These are phyloP conservation scores for Actinopyga echinites DNA, from an alignment of 53 echinoderm and acorn worm species.

Conservation along the genomic window DNA sequence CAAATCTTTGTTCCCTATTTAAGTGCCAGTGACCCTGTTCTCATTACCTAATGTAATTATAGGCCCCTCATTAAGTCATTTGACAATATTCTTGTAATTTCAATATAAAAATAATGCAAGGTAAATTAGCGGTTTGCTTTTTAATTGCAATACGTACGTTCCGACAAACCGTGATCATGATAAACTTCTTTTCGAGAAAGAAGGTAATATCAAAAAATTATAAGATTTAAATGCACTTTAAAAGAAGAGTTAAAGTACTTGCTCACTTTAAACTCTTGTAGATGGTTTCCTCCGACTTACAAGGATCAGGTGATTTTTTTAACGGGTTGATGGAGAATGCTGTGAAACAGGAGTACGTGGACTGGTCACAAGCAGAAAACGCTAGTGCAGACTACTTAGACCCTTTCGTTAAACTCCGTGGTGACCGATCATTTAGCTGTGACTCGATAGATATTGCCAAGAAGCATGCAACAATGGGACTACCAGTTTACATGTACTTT, in stretches of 20 bases:
- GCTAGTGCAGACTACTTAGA: constrained; percentile 42
- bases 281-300: neutral
- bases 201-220: neutral
- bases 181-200: too few species aligned
- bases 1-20: too few species aligned
- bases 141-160: too few species aligned
- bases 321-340: neutral
- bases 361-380: constrained; percentile 64
- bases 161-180: too few species aligned
- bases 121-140: too few species aligned
- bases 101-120: too few species aligned
- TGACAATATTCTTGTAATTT: too few species aligned
- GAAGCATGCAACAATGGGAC: constrained; percentile 13
- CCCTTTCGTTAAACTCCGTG: constrained; percentile 18
- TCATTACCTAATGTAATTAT: too few species aligned
- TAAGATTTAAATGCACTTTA: neutral
- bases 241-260: neutral
- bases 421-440: constrained; percentile 41
- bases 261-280: neutral
- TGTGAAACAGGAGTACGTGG: constrained; percentile 33
- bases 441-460: constrained; percentile 30
- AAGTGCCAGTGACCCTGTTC: too few species aligned
- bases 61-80: too few species aligned
- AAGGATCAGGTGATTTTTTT: neutral
- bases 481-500: constrained; percentile 46